Base-by-base conservation (phyloP, 2,888 invertebrate genomes). In the Drosophila prostipennis region DNA sequence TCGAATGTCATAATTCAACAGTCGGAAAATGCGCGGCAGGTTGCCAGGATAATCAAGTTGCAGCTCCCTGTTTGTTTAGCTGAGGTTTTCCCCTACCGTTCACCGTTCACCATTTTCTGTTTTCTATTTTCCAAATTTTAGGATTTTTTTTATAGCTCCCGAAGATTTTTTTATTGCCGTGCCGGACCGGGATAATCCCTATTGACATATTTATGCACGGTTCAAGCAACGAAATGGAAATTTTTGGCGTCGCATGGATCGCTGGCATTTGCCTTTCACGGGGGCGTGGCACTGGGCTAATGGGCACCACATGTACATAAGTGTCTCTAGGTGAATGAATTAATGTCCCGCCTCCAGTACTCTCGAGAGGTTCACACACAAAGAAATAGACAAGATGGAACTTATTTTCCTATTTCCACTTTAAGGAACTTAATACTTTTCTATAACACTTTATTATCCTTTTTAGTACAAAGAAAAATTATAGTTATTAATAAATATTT, bases 161-260 rank as follows among this genome's bases (percentile, higher is more conserved):
- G 40, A 34, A 53, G 39, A 64, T 54, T 60, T 61, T 54, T 60
- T 61, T 19, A 42, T 55, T 71, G 59, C 37, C 26, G 51, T 43
- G 43, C 46, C 46, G 48, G 64, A 58, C 55, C 42, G 75, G 56
- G 49, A 74, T 76, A 74, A 81, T 80, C 72, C 75, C 73, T 83
- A 87, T 85, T 89, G 85, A 87, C 87, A 85, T 86, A 78, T 87
- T 86, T 83, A 86, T 80, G 74, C 76, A 86, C 72, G 81, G 77
- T 80, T 83, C 78, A 67, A 76, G 79, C 72, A 86, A 77, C 63
- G 53, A 74, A 82, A 73, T 77, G 70, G 56, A 77, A 77, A 69
- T 75, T 71, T 64, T 69, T 37, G 72, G 76, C 63, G 67, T 80
- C 84, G 61, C 59, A 84, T 79, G 81, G 57, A 39, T 81, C 81